These are phyloP conservation scores for Riptortus pedestris DNA, from an alignment of 1,140 invertebrate species.

Conservation along the genomic window DNA sequence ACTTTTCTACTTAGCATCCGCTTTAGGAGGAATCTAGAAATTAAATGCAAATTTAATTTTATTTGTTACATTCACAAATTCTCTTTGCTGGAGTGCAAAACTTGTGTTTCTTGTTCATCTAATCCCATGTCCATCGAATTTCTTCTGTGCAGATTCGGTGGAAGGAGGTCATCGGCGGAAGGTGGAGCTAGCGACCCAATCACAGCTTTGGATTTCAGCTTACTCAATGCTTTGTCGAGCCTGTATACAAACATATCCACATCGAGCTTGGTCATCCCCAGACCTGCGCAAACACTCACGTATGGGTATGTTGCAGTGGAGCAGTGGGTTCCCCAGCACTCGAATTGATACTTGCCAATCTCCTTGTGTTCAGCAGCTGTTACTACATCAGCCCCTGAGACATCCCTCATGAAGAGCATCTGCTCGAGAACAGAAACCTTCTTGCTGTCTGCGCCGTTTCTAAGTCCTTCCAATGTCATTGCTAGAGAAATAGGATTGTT, in stretches of 20 bases:
- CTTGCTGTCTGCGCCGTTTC: constrained; percentile 37
- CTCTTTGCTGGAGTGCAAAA: background rate
- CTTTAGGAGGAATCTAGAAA: too few species aligned
- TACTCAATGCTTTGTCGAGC: constrained; percentile 47
- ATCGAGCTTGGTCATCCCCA: constrained; percentile 55
- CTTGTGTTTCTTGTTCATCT: background rate
- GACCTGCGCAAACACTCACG: constrained; percentile 57
- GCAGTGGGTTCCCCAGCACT: constrained; percentile 57
- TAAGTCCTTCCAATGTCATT: constrained; percentile 36
- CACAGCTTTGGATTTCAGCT: constrained; percentile 35
- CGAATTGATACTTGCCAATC: constrained; percentile 45
- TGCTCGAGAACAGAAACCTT: constrained; percentile 51
- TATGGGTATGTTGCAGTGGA: constrained; percentile 51
- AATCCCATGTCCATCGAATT: background rate
- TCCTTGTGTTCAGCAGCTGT: constrained; percentile 44
- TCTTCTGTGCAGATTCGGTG: background rate
- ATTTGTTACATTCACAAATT: background rate
- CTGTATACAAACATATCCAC: constrained; percentile 53
- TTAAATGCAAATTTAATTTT: too few species aligned
- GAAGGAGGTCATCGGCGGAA: background rate
- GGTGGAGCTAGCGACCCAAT: background rate
- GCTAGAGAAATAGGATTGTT: constrained; percentile 64
- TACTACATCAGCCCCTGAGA: constrained; percentile 56
- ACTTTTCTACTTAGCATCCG: too few species aligned
- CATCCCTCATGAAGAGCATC: constrained; percentile 58